Conservation (phyloP, 2,888 invertebrate genomes). For the Hydrotaea cyrtoneurina region DNA sequence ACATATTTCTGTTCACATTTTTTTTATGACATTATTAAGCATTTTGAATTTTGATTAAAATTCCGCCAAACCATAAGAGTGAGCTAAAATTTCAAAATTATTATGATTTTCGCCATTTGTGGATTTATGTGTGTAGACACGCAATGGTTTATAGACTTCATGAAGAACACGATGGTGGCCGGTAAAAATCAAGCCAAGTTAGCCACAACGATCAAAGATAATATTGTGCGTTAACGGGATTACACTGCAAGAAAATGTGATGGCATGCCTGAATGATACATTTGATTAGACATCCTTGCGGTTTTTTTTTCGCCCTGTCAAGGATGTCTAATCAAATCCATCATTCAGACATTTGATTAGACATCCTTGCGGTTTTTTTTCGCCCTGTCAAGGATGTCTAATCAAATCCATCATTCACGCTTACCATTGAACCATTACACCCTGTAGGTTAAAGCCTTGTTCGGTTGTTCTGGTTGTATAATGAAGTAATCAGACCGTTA, state of each 20-base stretch:
- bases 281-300: too few species aligned
- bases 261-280: too few species aligned
- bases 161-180: neutral
- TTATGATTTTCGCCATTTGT: slow-evolving; percentile 62
- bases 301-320: too few species aligned
- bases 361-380: too few species aligned
- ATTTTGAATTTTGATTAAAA: slow-evolving; percentile 61
- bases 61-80: slow-evolving; percentile 54
- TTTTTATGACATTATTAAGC: slow-evolving; percentile 66
- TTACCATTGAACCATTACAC: too few species aligned
- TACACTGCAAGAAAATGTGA: slow-evolving; percentile 29
- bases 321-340: too few species aligned
- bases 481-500: too few species aligned
- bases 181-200: neutral
- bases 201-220: neutral
- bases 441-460: too few species aligned
- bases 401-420: too few species aligned
- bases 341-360: too few species aligned
- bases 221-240: neutral
- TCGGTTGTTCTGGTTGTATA: too few species aligned
- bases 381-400: too few species aligned
- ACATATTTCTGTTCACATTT: slow-evolving; percentile 56
- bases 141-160: neutral
- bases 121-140: slow-evolving; percentile 32
- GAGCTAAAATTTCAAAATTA: slow-evolving; percentile 53